Conservation (phyloP, 2,888 invertebrate genomes). For the Folsomia candida region DNA sequence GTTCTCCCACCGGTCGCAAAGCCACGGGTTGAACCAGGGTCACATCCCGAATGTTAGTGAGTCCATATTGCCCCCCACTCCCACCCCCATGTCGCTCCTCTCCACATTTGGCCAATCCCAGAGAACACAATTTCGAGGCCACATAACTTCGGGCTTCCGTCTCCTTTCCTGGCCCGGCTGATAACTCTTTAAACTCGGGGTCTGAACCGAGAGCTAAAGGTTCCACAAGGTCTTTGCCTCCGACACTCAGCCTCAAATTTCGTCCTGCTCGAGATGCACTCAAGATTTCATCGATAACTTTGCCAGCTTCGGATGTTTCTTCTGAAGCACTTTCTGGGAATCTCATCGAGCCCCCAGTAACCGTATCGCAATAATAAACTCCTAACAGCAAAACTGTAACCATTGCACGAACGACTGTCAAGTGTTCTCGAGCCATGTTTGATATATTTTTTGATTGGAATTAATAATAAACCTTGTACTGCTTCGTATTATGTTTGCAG, state of each 20-base stretch:
- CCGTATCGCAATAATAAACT: not conserved
- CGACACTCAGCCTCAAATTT: slow-evolving; percentile 28
- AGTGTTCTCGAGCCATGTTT: slow-evolving; percentile 11
- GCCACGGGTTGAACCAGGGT: slow-evolving; percentile 71
- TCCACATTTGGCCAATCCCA: slow-evolving; percentile 62
- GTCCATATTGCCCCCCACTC: slow-evolving; percentile 17
- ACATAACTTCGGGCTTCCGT: slow-evolving; percentile 76
- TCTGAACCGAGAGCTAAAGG: slow-evolving; percentile 55
- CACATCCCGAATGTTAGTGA: slow-evolving; percentile 62
- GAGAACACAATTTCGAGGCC: slow-evolving; percentile 74
- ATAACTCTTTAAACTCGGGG: slow-evolving; percentile 73
- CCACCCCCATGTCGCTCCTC: slow-evolving; percentile 23
- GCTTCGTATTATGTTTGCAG: not conserved
- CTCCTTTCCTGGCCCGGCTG: slow-evolving; percentile 61
- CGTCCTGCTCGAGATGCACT: slow-evolving; percentile 34
- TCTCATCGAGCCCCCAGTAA: slow-evolving; percentile 25
- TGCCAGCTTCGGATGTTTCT: slow-evolving; percentile 21
- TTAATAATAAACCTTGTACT: too few species aligned
- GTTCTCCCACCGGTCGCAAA: slow-evolving; percentile 74
- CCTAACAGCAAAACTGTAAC: not conserved
- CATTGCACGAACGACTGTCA: not conserved
- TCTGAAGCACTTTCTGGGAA: slow-evolving; percentile 33
- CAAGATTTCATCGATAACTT: slow-evolving; percentile 36
- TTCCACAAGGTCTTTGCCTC: slow-evolving; percentile 25
- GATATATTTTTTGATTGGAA: not conserved